A percentile compares a stretch with the other conserved stretches of the same genome.
Conservation (phyloP, 2,888 invertebrate species). For the Ceraclea dissimilis region DNA sequence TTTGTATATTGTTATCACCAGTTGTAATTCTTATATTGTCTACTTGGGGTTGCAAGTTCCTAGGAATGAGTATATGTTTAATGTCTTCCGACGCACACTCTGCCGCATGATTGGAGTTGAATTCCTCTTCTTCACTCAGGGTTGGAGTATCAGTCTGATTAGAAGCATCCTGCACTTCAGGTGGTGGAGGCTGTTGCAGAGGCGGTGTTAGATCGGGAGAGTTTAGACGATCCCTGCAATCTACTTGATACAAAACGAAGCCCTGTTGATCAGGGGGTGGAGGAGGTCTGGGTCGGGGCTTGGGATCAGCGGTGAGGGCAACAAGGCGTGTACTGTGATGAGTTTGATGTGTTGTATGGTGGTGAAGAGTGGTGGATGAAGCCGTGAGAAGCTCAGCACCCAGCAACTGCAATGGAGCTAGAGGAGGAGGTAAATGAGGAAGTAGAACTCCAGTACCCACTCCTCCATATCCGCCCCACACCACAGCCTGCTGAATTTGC, state of each 20-base stretch:
- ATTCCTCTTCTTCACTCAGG: slow-evolving; percentile 56
- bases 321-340: slow-evolving; percentile 62
- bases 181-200: slow-evolving; percentile 43
- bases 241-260: slow-evolving; percentile 28
- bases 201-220: slow-evolving; percentile 41
- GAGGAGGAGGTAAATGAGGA: slow-evolving; percentile 53
- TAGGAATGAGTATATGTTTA: slow-evolving; percentile 13
- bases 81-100: slow-evolving; percentile 14
- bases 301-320: slow-evolving; percentile 51
- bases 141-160: slow-evolving; percentile 74
- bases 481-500: slow-evolving; percentile 64
- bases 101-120: slow-evolving; percentile 13
- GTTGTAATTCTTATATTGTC: slow-evolving; percentile 10
- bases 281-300: slow-evolving; percentile 47
- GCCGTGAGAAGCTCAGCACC: slow-evolving; percentile 52
- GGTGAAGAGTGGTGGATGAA: slow-evolving; percentile 55
- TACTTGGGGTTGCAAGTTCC: slow-evolving; percentile 4
- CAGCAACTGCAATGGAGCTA: slow-evolving; percentile 59
- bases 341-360: slow-evolving; percentile 53
- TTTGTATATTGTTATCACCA: slow-evolving; percentile 15
- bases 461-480: slow-evolving; percentile 63
- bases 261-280: slow-evolving; percentile 38
- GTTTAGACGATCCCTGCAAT: slow-evolving; percentile 37
- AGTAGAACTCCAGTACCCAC: slow-evolving; percentile 34
- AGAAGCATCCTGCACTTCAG: slow-evolving; percentile 71